Base-by-base conservation (phyloP, 2,113 vertebrate species). In the Brienomyrus longianalis region DNA sequence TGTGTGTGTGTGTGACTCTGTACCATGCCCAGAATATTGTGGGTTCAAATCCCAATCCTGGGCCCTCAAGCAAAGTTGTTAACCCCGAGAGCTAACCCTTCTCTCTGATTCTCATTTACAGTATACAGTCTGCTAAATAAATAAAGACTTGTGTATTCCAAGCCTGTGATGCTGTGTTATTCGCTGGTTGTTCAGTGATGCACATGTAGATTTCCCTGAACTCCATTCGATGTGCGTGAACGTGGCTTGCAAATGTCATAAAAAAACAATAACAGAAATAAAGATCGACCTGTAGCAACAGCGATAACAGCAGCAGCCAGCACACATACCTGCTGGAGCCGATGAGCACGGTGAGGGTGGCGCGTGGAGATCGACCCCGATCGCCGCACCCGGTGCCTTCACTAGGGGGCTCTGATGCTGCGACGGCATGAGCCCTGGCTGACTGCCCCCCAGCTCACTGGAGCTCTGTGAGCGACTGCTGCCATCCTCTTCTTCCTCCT, bases 401-500 rank as follows among this genome's bases (percentile, higher is more conserved):
- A 47, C 52, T 47, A 90, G 90, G 0, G 92, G 43, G 91, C 91
- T 91, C 35, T 92, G 90, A 74, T 92, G 50, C 27, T 84, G 45
- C 86, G 45, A 51, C 13, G 89, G 27, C 83, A 89, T 17, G 88
- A 74, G 19, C 91, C 93, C 88, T 56, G 35, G 43, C 89, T 88
- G 70, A 86, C 91, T 88, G 47, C 54, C 87, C 6, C n/a, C 80
- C 19, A 51, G n/a, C 91, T 95, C 95, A 19, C 94, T 95, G 0
- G 93, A 95, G 90, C 94, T 94, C 89, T 39, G 92, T 17, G 94
- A 95, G 27, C 31, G 51, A 11, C 27, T 7, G 90, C 92, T 93
- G 88, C 93, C 93, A 92, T 93, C 93, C 88, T 90, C 92, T 92
- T 93, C 93, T 88, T 90, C 92, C 27, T 92, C 91, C 89, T 92